Evolutionary conservation across 2,113 vertebrate genomes (phyloP).

Genomic region (Megaceryle maxima): DNA sequence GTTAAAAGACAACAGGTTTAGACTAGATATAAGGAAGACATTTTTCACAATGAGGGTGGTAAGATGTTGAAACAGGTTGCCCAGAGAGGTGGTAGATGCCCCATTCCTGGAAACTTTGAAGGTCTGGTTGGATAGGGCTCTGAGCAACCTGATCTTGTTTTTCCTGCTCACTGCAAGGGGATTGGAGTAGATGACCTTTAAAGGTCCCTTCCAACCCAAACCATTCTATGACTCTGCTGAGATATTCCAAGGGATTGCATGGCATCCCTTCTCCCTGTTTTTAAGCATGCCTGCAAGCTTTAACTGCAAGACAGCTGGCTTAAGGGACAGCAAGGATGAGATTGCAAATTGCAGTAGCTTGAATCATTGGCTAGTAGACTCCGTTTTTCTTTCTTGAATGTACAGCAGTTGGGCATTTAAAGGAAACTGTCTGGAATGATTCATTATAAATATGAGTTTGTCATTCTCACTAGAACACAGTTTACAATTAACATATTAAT

Average conservation of each 20-base stretch:
- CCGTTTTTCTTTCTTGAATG: background rate
- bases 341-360: background rate
- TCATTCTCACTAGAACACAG: background rate
- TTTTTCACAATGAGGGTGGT: background rate
- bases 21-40: background rate
- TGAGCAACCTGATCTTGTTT: background rate
- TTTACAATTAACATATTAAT: background rate
- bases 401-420: background rate
- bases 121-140: background rate
- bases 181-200: background rate
- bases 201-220: background rate
- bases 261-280: background rate
- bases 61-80: background rate
- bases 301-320: background rate
- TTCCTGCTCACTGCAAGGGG: background rate
- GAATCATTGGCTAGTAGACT: background rate
- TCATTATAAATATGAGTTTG: conserved; percentile 1
- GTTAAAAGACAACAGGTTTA: background rate
- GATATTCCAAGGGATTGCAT: background rate
- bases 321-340: background rate
- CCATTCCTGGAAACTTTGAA: background rate
- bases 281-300: background rate
- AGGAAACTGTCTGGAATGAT: conserved; percentile 4
- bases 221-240: background rate
- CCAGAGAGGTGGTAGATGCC: background rate